Base-by-base conservation (phyloP, 2,797 vertebrate genomes). In the Salmo trutta region DNA sequence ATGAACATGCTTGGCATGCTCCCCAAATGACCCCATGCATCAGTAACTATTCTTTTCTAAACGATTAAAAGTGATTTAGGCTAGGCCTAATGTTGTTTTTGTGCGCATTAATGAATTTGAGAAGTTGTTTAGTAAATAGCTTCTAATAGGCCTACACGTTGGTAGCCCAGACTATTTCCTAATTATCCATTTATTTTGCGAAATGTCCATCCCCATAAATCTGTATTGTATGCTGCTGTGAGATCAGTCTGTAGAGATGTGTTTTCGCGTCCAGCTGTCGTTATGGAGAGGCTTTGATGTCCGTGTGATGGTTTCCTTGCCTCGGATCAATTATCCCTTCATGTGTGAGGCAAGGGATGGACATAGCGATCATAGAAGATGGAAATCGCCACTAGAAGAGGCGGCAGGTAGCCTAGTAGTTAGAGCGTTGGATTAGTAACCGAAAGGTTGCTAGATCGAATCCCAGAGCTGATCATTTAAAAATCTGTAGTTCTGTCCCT, bases 51-150 rank as follows among this genome's bases (percentile, higher is more conserved):
- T 10, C 62, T 27, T 27, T 65, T 65, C 8, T 14, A 67, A 17
- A 33, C 66, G 29, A 36, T 68, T 27, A 16, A 36, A 31, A 5
- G 56, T 27, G 21, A 29, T 17, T 7, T 33, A 14, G 56, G 1
- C 64, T 33, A 29, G 29, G 3, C 5, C 65, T 31, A 3, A 17
- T 73, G 14, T 36, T 59, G 10, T 14, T 71, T 52, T 5, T 21
- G 47, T 41, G n/a, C 17, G 19, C n/a, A 71, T 89, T 93, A 93
- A 94, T 95, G 94, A 94, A 90, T 51, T 47, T 70, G 19, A 5
- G 3, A 21, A 70, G 19, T 21, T 47, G 19, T 21, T 21, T 59
- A 68, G 68, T 75, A 54, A 67, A 66, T 66, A 33, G 27, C 47
- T 21, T 31, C 24, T 62, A 51, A 24, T 15, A 21, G 19, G 29